These are phyloP conservation scores for Phragmatobia fuliginosa DNA, from an alignment of 2,888 invertebrate species.

Conservation along the genomic window DNA sequence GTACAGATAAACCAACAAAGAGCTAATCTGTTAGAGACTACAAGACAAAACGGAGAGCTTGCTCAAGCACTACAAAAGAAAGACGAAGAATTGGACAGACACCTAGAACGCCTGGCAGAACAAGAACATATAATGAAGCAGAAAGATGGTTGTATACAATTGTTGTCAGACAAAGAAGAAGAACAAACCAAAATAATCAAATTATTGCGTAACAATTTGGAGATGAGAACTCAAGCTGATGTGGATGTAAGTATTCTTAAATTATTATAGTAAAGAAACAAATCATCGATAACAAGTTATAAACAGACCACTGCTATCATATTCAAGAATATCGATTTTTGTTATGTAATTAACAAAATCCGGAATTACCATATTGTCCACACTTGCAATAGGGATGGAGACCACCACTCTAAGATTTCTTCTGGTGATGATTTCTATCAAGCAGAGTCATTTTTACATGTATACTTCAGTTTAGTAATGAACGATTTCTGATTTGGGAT, in stretches of 20 bases:
- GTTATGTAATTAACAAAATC: not conserved
- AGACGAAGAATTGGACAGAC: conserved; percentile 61
- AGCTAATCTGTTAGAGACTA: conserved; percentile 62
- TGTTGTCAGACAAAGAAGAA: conserved; percentile 71
- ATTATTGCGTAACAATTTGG: conserved; percentile 69
- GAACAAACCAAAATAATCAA: conserved; percentile 74
- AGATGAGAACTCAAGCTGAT: conserved; percentile 68
- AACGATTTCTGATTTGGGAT: too few species aligned
- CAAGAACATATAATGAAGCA: conserved; percentile 64
- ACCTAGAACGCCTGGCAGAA: conserved; percentile 54
- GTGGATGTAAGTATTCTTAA: conserved; percentile 58
- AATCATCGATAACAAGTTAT: not conserved
- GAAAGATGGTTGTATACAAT: conserved; percentile 66
- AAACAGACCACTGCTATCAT: too few species aligned
- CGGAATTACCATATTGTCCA: too few species aligned
- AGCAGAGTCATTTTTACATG: too few species aligned
- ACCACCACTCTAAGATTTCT: too few species aligned
- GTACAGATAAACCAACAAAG: conserved; percentile 69
- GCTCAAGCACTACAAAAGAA: conserved; percentile 66
- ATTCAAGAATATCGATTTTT: not conserved
- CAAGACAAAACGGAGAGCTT: conserved; percentile 64
- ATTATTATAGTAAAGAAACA: not conserved
- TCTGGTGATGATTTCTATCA: too few species aligned
- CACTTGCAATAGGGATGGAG: too few species aligned
- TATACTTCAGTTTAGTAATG: too few species aligned